These are phyloP conservation scores for Drosophila longiperda DNA, from an alignment of 2,888 invertebrate species.

Conservation along the genomic window DNA sequence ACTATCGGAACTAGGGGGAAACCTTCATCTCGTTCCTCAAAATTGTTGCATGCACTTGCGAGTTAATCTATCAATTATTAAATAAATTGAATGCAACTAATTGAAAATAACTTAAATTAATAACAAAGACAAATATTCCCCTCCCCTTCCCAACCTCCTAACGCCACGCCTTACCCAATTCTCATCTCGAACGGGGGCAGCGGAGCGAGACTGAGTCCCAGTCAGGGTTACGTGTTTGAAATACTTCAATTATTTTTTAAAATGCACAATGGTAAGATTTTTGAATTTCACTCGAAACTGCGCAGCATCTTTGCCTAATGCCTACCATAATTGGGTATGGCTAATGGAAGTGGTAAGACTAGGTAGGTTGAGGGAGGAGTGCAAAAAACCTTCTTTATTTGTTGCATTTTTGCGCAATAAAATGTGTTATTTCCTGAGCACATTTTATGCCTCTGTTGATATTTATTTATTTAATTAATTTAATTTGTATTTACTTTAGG, in stretches of 20 bases:
- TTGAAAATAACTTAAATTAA: slow-evolving; percentile 66
- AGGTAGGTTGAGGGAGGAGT: not conserved
- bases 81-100: slow-evolving; percentile 61
- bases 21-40: slow-evolving; percentile 31
- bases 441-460: slow-evolving; percentile 35
- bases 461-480: slow-evolving; percentile 70
- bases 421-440: slow-evolving; percentile 57
- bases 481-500: slow-evolving; percentile 60
- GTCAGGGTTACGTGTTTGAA: slow-evolving; percentile 47
- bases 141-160: not conserved
- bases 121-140: slow-evolving; percentile 53
- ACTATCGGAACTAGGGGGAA: slow-evolving; percentile 25
- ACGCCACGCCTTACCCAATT: not conserved
- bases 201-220: slow-evolving; percentile 40
- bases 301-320: slow-evolving; percentile 20
- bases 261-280: slow-evolving; percentile 24
- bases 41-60: slow-evolving; percentile 56
- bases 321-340: not conserved
- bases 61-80: slow-evolving; percentile 63
- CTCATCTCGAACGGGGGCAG: slow-evolving; percentile 11
- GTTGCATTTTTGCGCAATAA: slow-evolving; percentile 59
- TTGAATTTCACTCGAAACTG: slow-evolving; percentile 25
- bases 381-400: slow-evolving; percentile 28
- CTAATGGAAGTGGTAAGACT: not conserved
- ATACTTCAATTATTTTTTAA: slow-evolving; percentile 30